phyloP scores from a whole-genome alignment of 2,797 vertebrate species.

The Hippocampus kuda region DNA sequence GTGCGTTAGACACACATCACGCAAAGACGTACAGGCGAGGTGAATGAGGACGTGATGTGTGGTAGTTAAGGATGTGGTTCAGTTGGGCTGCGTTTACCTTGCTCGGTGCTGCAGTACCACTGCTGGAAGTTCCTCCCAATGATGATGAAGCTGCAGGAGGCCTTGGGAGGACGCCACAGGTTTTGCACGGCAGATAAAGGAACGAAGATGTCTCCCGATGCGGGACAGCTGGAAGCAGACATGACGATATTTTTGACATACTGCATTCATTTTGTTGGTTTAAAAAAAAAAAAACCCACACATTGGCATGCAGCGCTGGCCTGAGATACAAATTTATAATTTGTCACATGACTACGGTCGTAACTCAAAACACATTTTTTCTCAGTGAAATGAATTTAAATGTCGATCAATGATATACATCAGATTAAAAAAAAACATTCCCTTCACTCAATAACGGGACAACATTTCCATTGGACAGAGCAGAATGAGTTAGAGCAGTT shows the following conservation, averaged over 20 bases:
- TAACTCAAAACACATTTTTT: too few species aligned
- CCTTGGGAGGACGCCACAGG: conserved; percentile 62
- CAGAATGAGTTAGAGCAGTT: too few species aligned
- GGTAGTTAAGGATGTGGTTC: background rate
- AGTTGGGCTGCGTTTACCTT: conserved; percentile 65
- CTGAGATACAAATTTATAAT: too few species aligned
- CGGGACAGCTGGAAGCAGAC: conserved; percentile 51
- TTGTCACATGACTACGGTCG: too few species aligned
- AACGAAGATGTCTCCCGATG: conserved; percentile 58
- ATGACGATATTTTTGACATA: background rate
- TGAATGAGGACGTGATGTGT: background rate
- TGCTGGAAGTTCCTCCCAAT: conserved; percentile 90
- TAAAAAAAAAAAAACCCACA: too few species aligned
- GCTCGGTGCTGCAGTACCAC: conserved; percentile 88
- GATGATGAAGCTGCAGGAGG: conserved; percentile 75
- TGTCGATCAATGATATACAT: too few species aligned
- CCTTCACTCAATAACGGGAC: too few species aligned
- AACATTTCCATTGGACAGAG: too few species aligned
- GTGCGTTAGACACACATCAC: background rate
- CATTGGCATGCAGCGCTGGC: too few species aligned
- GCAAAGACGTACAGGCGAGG: background rate
- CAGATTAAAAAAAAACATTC: too few species aligned
- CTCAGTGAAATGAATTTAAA: too few species aligned
- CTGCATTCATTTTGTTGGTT: background rate
- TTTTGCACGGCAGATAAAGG: conserved; percentile 68